These are phyloP conservation scores for Urocyon cinereoargenteus DNA, from an alignment of 2,797 vertebrate species.

Conservation along the genomic window DNA sequence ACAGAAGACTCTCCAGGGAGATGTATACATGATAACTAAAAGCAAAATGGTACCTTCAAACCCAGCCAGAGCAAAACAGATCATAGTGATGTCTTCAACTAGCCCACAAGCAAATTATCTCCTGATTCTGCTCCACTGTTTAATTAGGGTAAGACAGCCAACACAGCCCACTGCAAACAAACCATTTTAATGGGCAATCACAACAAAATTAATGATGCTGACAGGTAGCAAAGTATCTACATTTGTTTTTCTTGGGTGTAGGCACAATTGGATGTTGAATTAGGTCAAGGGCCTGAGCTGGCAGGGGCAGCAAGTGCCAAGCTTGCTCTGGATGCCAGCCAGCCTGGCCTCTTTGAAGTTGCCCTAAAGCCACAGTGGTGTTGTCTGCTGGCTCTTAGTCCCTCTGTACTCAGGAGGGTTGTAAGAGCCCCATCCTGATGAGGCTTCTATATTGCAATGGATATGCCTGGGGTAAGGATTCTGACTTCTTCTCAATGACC, in stretches of 20 bases:
- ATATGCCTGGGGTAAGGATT: not conserved
- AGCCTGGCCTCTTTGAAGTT: too few species aligned
- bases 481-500: too few species aligned
- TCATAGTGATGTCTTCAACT: not conserved
- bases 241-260: not conserved
- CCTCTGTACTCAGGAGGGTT: too few species aligned
- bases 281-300: not conserved
- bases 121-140: not conserved
- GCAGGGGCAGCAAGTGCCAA: rapidly evolving
- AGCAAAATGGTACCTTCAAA: rapidly evolving
- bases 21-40: not conserved
- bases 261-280: not conserved
- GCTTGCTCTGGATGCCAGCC: too few species aligned
- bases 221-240: not conserved
- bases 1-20: not conserved
- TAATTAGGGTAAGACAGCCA: not conserved
- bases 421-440: not conserved
- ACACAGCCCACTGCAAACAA: not conserved
- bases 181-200: not conserved
- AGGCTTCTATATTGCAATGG: rapidly evolving
- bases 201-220: not conserved
- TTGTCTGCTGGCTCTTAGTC: not conserved
- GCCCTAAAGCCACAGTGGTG: rapidly evolving
- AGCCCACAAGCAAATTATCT: not conserved
- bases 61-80: not conserved